phyloP scores from a whole-genome alignment of 2,113 vertebrate species.

The Sturnus vulgaris region DNA sequence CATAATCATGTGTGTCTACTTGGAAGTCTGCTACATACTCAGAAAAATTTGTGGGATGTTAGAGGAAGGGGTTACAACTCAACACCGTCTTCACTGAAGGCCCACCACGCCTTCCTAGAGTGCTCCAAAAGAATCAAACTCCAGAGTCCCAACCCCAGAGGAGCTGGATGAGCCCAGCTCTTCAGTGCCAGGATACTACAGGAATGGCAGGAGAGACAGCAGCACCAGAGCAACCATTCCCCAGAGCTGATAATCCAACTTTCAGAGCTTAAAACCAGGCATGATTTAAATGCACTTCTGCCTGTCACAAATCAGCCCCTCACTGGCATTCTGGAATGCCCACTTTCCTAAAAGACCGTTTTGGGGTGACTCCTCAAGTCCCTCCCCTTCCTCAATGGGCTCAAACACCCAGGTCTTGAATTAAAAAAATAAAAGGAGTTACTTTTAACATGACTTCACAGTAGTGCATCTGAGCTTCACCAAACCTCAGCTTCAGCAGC shows the following conservation, averaged over 20 bases:
- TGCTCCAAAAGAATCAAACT: background rate
- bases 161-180: background rate
- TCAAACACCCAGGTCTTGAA: background rate
- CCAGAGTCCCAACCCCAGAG: background rate
- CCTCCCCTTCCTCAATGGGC: background rate
- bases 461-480: constrained; percentile 96
- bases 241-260: background rate
- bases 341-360: background rate
- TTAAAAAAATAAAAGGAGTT: background rate
- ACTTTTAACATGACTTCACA: constrained; percentile 98
- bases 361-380: background rate
- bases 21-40: background rate
- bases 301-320: background rate
- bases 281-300: background rate
- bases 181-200: background rate
- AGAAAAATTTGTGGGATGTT: background rate
- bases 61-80: background rate
- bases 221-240: background rate
- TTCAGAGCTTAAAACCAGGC: background rate
- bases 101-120: background rate
- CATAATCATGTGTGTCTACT: fast-evolving
- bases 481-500: constrained; percentile 94
- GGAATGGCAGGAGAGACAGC: background rate
- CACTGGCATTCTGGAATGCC: background rate
- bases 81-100: background rate